Percentiles rank a stretch among this genome's conserved stretches.
Evolutionary conservation across 1,140 invertebrate species (phyloP).

Genomic region (Orius insidiosus): DNA sequence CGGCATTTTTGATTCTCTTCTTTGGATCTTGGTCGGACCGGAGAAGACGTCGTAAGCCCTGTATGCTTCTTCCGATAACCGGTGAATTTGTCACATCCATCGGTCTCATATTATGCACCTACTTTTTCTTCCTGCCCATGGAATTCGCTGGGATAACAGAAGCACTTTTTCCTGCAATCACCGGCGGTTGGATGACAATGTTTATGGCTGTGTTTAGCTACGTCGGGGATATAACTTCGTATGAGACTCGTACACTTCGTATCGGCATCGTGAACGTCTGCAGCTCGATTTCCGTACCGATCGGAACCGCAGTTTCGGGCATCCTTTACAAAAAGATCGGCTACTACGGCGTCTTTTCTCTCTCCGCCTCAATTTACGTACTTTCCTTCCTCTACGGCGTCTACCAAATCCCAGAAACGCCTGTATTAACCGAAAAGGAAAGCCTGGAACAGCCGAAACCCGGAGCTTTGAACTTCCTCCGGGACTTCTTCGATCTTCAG

Average conservation of each 20-base stretch:
- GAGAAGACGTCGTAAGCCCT: slow-evolving; percentile 56
- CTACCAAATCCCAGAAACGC: slow-evolving; percentile 2
- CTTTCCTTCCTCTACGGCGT: slow-evolving; percentile 50
- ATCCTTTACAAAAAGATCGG: slow-evolving; percentile 44
- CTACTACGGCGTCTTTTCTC: slow-evolving; percentile 59
- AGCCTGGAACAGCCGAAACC: background rate
- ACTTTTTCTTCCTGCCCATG: slow-evolving; percentile 50
- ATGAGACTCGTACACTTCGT: slow-evolving; percentile 58
- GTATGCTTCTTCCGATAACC: slow-evolving; percentile 64
- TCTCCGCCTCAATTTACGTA: slow-evolving; percentile 52
- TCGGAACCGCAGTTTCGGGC: slow-evolving; percentile 25
- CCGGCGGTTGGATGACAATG: slow-evolving; percentile 73
- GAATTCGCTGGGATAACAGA: slow-evolving; percentile 57
- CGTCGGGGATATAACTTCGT: slow-evolving; percentile 64
- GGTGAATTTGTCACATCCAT: slow-evolving; percentile 61
- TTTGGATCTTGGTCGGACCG: slow-evolving; percentile 35
- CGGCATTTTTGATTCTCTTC: slow-evolving; percentile 56
- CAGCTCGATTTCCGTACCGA: slow-evolving; percentile 59
- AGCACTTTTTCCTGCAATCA: slow-evolving; percentile 56
- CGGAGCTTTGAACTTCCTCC: slow-evolving; percentile 21
- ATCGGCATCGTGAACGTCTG: slow-evolving; percentile 72
- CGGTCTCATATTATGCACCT: slow-evolving; percentile 59
- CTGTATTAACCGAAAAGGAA: background rate
- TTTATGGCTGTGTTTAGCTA: slow-evolving; percentile 81
- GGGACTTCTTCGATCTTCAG: slow-evolving; percentile 21